Base-by-base conservation (phyloP, 2,797 vertebrate genomes). In the Poecilia gillii region DNA sequence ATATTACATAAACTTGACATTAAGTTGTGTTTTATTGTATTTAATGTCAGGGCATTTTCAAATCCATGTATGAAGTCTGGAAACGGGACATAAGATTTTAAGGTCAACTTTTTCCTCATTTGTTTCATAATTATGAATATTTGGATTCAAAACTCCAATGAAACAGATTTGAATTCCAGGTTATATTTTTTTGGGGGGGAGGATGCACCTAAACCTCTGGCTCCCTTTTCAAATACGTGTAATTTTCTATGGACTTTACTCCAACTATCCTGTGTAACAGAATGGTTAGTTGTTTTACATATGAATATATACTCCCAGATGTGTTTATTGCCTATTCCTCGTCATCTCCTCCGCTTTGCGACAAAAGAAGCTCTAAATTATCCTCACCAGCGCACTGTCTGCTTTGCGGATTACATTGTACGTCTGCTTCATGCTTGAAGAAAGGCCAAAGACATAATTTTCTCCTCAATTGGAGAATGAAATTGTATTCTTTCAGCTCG, bases 381-480 rank as follows among this genome's bases (percentile, higher is more conserved):
- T 88, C 70, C 49, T 82, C 81, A 91, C 86, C 89, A 90, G 92
- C 89, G 90, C 84, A 88, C 80, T 87, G 85, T 89, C 85, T 76
- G 88, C 80, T 80, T 89, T 77, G 74, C 28, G 81, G 86, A 91
- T 91, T 89, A 91, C 85, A 86, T 84, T 91, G 87, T 89, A 87
- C 82, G 87, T 90, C 84, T 82, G 88, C 79, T 90, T 92, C 92
- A 93, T 87, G 91, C 90, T 82, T 87, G 82, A 90, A 81, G 70
- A 83, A 79, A 87, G 73, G 79, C 91, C 86, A 89, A 90, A 92
- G 88, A 90, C 88, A 82, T 87, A 83, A 94, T 94, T 94, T 94
- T 94, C 93, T 90, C 92, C 93, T 95, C 93, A 94, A 93, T 88
- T 93, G 93, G 90, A 93, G 90, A 91, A 91, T 91, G 91, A 93